A percentile compares a stretch with the other conserved stretches of the same genome.
These are phyloP conservation scores for Petroica traversi DNA, from an alignment of 2,113 vertebrate genomes.

Conservation along the genomic window DNA sequence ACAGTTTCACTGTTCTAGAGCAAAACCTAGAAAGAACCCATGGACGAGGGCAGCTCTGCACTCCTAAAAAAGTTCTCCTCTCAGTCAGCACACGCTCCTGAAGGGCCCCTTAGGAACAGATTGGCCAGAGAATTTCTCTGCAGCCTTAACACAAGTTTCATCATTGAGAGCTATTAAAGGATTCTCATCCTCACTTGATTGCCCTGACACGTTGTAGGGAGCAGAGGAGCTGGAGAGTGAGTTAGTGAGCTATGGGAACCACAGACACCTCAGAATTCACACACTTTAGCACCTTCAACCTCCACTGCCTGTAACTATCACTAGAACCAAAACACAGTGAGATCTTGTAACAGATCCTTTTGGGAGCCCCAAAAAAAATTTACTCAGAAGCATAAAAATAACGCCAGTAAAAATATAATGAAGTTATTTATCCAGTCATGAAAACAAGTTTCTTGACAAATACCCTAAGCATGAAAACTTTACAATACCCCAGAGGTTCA, in stretches of 20 bases:
- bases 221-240: not conserved
- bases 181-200: not conserved
- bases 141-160: not conserved
- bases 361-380: not conserved
- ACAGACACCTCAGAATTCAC: not conserved
- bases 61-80: not conserved
- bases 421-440: not conserved
- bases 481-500: not conserved
- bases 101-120: not conserved
- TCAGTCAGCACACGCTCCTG: not conserved
- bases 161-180: not conserved
- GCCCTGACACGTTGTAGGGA: not conserved
- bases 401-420: rapidly evolving
- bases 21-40: not conserved
- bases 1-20: not conserved
- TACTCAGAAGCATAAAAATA: not conserved
- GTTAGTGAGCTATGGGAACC: not conserved
- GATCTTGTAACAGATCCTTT: not conserved
- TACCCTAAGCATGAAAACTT: not conserved
- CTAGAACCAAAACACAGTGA: not conserved
- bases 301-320: not conserved
- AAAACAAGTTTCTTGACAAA: not conserved
- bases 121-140: not conserved
- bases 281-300: not conserved
- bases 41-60: rapidly evolving